A percentile compares a stretch with the other conserved stretches of the same genome.
Conservation (phyloP, 2,113 vertebrate species). For the Columbina picui region DNA sequence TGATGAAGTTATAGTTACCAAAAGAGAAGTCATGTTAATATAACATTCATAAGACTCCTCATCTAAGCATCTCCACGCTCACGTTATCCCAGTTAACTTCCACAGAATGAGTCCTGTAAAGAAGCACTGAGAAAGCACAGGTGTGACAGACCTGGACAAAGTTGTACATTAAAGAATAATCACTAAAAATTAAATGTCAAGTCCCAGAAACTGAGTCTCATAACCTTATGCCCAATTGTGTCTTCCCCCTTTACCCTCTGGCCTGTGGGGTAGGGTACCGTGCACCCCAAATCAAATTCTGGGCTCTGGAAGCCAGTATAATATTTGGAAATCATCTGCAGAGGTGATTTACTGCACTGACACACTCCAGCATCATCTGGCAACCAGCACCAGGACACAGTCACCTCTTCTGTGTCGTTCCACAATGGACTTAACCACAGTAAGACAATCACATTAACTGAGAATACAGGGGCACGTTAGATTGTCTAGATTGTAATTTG, state of each 20-base stretch:
- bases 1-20: rapidly evolving
- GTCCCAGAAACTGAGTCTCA: neutral
- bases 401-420: rapidly evolving
- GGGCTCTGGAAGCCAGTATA: too few species aligned
- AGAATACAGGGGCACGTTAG: neutral
- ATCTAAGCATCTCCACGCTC: neutral
- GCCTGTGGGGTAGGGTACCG: rapidly evolving
- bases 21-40: rapidly evolving
- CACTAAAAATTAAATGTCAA: neutral
- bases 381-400: rapidly evolving
- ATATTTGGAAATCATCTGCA: neutral
- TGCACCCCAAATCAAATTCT: too few species aligned
- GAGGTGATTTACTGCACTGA: rapidly evolving
- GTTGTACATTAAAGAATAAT: rapidly evolving
- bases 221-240: rapidly evolving
- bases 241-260: neutral
- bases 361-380: rapidly evolving
- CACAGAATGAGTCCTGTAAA: neutral
- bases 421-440: neutral
- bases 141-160: neutral
- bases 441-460: neutral
- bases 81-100: rapidly evolving
- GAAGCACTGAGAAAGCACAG: neutral
- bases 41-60: neutral
- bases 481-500: neutral